These are phyloP conservation scores for Pachycephala philippinensis DNA, from an alignment of 2,113 vertebrate genomes.

Conservation along the genomic window DNA sequence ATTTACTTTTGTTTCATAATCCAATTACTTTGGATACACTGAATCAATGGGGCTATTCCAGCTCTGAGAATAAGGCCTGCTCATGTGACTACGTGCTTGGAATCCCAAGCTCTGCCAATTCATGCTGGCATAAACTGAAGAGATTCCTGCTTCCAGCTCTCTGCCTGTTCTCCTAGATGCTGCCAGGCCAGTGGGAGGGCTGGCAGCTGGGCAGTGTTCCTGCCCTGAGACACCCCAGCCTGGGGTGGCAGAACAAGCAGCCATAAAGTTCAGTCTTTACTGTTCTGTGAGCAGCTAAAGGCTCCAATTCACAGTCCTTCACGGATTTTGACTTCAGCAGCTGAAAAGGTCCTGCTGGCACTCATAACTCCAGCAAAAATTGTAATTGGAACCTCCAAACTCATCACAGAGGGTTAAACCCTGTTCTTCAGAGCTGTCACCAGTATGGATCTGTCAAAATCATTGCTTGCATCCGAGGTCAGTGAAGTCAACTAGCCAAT, in stretches of 20 bases:
- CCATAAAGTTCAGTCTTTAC: neutral
- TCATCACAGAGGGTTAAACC: neutral
- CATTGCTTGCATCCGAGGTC: neutral
- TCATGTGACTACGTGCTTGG: conserved; percentile 19
- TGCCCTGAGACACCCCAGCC: neutral
- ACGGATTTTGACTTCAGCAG: neutral
- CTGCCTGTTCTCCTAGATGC: neutral
- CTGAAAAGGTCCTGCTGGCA: neutral
- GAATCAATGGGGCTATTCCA: conserved; percentile 39
- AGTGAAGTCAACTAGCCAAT: neutral
- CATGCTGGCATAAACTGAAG: neutral
- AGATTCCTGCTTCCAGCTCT: neutral
- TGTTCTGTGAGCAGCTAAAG: neutral
- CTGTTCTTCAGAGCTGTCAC: neutral
- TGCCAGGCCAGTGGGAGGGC: neutral
- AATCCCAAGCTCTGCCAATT: conserved; percentile 41
- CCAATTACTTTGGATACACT: neutral
- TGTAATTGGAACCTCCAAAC: neutral
- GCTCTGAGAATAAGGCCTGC: neutral
- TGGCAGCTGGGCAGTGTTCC: neutral
- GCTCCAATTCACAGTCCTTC: neutral
- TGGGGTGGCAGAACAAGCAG: neutral
- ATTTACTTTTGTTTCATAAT: conserved; percentile 34
- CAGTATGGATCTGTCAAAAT: neutral
- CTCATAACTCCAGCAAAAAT: neutral